Base-by-base conservation (phyloP, 1,140 invertebrate species). In the Drosophila setifemur region DNA sequence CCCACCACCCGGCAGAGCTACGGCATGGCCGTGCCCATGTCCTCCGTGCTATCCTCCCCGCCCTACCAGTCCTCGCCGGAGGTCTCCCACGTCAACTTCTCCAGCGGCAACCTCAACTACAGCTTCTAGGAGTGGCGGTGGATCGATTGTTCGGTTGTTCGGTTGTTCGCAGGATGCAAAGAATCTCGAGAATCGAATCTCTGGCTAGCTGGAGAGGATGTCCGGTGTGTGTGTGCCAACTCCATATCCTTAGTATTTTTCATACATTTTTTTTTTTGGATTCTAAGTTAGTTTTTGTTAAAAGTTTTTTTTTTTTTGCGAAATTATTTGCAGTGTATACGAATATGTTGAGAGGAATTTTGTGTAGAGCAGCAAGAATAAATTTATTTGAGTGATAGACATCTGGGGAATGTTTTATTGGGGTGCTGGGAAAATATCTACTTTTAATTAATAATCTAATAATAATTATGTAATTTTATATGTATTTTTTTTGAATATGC, bases 81-180 rank as follows among this genome's bases (percentile, higher is more conserved):
- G 7, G 88, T 89, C 9, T 89, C 88, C n/a, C 77, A 77, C 18
- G 88, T 90, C 4, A 87, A 69, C 31, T 89, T 76, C 69, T 66
- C 48, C 6, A 88, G 88, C 25, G 88, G 88, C 53, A 83, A 86
- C 25, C 63, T 89, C 9, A 72, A 50, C 35, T 90, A 90, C 28
- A 89, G 57, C 18, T 90, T 89, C 39, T 89, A 69, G 4, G 21
- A 3, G 19, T 7, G 9, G 1, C n/a, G n/a, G n/a, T n/a, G n/a
- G n/a, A n/a, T n/a, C n/a, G n/a, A n/a, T n/a, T n/a, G n/a, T n/a
- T n/a, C n/a, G n/a, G n/a, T n/a, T n/a, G n/a, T n/a, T n/a, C n/a
- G n/a, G n/a, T n/a, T n/a, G n/a, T n/a, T n/a, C n/a, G n/a, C n/a
- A n/a, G n/a, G n/a, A n/a, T n/a, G n/a, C n/a, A n/a, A 2, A 35